Conservation (phyloP, 2,888 invertebrate species). For the Suillia variegata region DNA sequence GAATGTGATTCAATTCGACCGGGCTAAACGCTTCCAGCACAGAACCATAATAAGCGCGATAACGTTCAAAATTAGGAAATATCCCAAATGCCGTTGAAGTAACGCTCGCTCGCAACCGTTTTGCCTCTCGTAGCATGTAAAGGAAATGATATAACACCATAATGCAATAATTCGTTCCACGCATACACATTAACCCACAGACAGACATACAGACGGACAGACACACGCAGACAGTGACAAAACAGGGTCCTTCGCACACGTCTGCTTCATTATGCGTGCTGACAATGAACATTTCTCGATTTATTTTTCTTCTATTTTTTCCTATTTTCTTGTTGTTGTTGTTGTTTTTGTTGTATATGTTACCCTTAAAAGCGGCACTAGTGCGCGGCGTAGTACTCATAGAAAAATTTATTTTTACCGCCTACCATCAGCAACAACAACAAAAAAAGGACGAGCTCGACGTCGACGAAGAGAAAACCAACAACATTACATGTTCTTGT, state of each 20-base stretch:
- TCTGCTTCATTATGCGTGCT: too few relatives aligned
- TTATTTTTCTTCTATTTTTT: constrained; percentile 10
- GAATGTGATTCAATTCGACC: neutral
- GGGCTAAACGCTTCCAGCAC: neutral
- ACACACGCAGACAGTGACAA: neutral
- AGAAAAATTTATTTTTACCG: neutral
- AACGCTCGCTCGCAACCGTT: too few relatives aligned
- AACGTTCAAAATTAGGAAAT: neutral
- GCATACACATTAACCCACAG: neutral
- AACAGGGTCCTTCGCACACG: neutral
- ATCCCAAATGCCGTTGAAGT: neutral
- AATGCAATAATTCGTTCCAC: neutral
- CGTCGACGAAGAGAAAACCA: neutral
- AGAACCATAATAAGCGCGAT: neutral
- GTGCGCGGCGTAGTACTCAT: too few relatives aligned
- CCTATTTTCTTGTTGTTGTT: constrained; percentile 9
- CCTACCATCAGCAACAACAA: constrained; percentile 2
- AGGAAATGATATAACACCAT: neutral
- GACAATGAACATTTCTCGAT: constrained; percentile 7
- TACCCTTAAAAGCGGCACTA: neutral
- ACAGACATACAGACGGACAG: neutral
- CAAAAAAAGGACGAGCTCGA: neutral
- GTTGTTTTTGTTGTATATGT: too few relatives aligned
- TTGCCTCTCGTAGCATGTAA: too few relatives aligned
- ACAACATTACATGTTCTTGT: too few relatives aligned